Evolutionary conservation across 2,113 vertebrate species (phyloP).

Genomic region (Periophthalmus modestus): DNA sequence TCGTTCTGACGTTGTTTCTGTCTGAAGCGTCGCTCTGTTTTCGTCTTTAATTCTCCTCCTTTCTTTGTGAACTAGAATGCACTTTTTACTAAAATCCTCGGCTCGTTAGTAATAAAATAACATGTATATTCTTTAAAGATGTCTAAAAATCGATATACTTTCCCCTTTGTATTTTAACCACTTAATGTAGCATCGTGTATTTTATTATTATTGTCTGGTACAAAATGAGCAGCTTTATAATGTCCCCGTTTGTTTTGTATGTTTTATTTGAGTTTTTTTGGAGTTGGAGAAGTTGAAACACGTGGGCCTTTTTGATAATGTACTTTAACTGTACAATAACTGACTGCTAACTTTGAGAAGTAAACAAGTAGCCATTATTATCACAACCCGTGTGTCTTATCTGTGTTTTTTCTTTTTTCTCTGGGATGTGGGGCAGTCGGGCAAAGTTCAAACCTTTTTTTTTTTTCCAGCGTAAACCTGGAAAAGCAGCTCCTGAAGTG

Average conservation of each 20-base stretch:
- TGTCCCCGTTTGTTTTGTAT: constrained; percentile 66
- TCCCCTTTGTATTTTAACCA: constrained; percentile 84
- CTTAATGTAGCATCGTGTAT: constrained; percentile 85
- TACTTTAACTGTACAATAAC: constrained; percentile 89
- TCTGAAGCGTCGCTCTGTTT: constrained; percentile 26
- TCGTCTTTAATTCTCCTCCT: constrained; percentile 70
- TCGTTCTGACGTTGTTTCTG: background rate
- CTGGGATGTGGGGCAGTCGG: background rate
- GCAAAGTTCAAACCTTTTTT: background rate
- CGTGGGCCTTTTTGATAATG: constrained; percentile 86
- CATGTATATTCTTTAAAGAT: constrained; percentile 80
- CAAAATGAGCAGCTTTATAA: constrained; percentile 78
- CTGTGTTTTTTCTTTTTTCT: too few relatives aligned
- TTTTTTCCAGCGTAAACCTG: background rate
- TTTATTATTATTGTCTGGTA: constrained; percentile 84
- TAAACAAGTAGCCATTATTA: constrained; percentile 77
- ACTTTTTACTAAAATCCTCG: constrained; percentile 83
- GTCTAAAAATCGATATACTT: constrained; percentile 77
- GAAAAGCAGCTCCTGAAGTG: too few relatives aligned
- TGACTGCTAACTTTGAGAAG: constrained; percentile 83
- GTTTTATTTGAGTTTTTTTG: constrained; percentile 43
- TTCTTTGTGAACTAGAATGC: constrained; percentile 83
- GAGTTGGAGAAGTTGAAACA: constrained; percentile 67
- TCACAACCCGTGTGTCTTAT: constrained; percentile 30
- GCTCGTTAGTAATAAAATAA: constrained; percentile 77